Percentiles rank a stretch among this genome's conserved stretches.
These are phyloP conservation scores for Diarsia rubi DNA, from an alignment of 2,888 invertebrate species.

Conservation along the genomic window DNA sequence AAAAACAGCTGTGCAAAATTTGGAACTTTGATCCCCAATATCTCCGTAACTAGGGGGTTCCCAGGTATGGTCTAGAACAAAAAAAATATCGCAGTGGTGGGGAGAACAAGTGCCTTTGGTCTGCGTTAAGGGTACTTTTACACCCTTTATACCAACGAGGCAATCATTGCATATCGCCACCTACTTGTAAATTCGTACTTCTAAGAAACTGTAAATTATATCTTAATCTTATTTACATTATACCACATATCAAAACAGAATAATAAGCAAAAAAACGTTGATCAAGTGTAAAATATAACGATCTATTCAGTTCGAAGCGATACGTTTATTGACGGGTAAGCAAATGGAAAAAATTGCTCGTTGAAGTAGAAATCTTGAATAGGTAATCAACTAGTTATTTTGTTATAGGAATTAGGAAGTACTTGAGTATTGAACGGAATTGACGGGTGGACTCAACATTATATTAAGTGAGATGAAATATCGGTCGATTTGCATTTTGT, in stretches of 20 bases:
- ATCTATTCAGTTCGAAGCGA: slow-evolving; percentile 36
- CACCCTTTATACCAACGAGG: no score
- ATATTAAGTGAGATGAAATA: background rate
- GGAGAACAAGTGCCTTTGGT: no score
- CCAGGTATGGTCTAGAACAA: no score
- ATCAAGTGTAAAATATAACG: slow-evolving; percentile 49
- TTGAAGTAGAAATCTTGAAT: slow-evolving; percentile 49
- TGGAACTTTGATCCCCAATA: no score
- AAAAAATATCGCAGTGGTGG: no score
- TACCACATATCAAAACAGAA: slow-evolving; percentile 22
- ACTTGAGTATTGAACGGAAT: slow-evolving; percentile 7
- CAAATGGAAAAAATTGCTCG: slow-evolving; percentile 51
- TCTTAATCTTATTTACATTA: slow-evolving; percentile 6
- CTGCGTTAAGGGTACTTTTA: no score
- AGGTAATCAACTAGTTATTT: slow-evolving; percentile 37
- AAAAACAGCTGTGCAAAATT: no score
- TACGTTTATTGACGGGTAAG: slow-evolving; percentile 55
- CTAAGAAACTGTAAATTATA: background rate
- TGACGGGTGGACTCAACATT: background rate
- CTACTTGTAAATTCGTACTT: background rate
- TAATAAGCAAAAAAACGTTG: slow-evolving; percentile 33
- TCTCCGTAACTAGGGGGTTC: no score
- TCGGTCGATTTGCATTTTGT: background rate
- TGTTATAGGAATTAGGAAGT: slow-evolving; percentile 35
- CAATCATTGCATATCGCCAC: no score